phyloP scores from a whole-genome alignment of 2,888 invertebrate genomes.

The Metopia argyrocephala region DNA sequence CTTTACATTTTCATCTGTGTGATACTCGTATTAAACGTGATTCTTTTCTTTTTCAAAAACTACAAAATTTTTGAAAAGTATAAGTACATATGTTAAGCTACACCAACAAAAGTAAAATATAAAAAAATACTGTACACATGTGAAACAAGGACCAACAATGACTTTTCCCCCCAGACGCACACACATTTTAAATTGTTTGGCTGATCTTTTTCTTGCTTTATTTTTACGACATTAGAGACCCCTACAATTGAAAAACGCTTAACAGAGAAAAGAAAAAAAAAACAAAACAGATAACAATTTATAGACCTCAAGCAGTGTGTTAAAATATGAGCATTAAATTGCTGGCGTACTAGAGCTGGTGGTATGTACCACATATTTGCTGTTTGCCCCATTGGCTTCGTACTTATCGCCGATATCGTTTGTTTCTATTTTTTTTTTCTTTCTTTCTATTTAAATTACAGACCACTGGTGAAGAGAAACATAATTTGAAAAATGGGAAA shows the following conservation, averaged over 20 bases:
- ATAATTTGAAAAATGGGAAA: background rate
- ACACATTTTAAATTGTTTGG: background rate
- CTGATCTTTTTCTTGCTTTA: constrained; percentile 14
- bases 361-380: background rate
- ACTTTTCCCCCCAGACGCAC: constrained; percentile 31
- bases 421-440: constrained; percentile 45
- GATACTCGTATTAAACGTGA: background rate
- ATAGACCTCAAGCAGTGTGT: constrained; percentile 55
- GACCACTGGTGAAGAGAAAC: background rate
- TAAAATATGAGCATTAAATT: constrained; percentile 56
- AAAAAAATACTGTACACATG: constrained; percentile 34
- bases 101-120: constrained; percentile 19
- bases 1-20: constrained; percentile 36
- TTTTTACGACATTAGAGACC: constrained; percentile 43
- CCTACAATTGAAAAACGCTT: constrained; percentile 53
- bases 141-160: constrained; percentile 63
- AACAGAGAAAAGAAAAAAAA: background rate
- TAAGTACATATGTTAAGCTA: constrained; percentile 55
- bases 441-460: constrained; percentile 57
- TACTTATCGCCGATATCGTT: constrained; percentile 38
- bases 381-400: background rate
- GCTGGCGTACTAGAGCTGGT: constrained; percentile 20
- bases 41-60: background rate
- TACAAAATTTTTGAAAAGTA: constrained; percentile 24
- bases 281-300: constrained; percentile 12